Evolutionary conservation across 1,140 invertebrate genomes (phyloP).

Genomic region (Tribolium castaneum): DNA sequence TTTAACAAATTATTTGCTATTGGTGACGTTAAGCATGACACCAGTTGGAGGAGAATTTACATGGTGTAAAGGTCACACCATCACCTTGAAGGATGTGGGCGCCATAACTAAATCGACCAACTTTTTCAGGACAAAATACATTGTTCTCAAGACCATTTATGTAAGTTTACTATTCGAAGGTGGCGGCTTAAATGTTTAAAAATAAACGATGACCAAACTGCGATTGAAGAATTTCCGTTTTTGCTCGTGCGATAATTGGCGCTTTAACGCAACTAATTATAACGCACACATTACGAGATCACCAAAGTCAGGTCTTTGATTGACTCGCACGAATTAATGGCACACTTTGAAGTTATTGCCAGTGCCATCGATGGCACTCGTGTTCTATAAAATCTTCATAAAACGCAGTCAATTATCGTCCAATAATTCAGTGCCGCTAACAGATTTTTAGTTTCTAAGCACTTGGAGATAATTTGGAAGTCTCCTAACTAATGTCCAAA

Average conservation of each 20-base stretch:
- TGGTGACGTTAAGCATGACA: constrained; percentile 1
- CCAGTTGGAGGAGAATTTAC: background rate
- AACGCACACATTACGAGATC: background rate
- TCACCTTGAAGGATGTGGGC: constrained; percentile 16
- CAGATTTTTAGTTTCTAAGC: too few species aligned
- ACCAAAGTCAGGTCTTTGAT: background rate
- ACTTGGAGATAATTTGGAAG: too few species aligned
- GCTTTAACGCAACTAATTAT: background rate
- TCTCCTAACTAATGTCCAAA: too few species aligned
- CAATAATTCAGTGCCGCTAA: too few species aligned
- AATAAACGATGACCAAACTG: background rate
- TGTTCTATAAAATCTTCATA: too few species aligned
- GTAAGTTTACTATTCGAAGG: background rate
- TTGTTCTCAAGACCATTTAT: background rate
- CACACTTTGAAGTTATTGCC: background rate
- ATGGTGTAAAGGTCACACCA: background rate
- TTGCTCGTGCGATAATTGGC: background rate
- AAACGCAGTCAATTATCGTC: too few species aligned
- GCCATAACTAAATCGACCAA: background rate
- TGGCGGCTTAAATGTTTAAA: background rate
- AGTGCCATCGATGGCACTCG: too few species aligned
- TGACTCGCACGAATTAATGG: background rate
- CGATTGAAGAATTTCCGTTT: background rate
- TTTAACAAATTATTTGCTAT: background rate
- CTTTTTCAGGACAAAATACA: background rate